Conservation (phyloP, 2,113 vertebrate genomes). For the Struthio camelus region DNA sequence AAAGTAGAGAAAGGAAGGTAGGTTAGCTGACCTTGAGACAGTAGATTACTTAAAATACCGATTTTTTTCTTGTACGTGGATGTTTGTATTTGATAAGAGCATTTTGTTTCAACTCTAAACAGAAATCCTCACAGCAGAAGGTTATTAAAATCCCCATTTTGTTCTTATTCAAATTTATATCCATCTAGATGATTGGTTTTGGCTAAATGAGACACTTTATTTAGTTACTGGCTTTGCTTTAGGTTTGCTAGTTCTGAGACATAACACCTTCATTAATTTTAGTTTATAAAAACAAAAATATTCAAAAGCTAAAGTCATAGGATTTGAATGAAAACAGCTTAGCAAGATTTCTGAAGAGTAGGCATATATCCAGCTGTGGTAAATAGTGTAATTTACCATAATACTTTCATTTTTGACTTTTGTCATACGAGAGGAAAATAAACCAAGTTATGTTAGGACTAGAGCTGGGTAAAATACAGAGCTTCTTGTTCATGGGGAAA, state of each 20-base stretch:
- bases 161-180: neutral
- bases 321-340: neutral
- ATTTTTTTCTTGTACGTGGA: accelerated
- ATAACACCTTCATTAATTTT: neutral
- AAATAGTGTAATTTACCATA: neutral
- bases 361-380: neutral
- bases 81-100: neutral
- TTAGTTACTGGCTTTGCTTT: neutral
- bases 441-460: neutral
- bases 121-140: neutral
- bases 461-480: neutral
- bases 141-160: neutral
- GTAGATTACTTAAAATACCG: neutral
- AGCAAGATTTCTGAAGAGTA: neutral
- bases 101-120: neutral
- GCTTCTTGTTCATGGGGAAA: accelerated
- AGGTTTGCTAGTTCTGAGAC: neutral
- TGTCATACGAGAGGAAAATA: neutral
- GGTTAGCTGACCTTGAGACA: neutral
- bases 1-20: neutral
- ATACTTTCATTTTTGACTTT: neutral
- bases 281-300: neutral
- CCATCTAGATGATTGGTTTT: neutral
- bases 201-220: neutral
- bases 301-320: neutral